These are phyloP conservation scores for Atractosteus spatula DNA, from an alignment of 2,113 vertebrate species.

Conservation along the genomic window DNA sequence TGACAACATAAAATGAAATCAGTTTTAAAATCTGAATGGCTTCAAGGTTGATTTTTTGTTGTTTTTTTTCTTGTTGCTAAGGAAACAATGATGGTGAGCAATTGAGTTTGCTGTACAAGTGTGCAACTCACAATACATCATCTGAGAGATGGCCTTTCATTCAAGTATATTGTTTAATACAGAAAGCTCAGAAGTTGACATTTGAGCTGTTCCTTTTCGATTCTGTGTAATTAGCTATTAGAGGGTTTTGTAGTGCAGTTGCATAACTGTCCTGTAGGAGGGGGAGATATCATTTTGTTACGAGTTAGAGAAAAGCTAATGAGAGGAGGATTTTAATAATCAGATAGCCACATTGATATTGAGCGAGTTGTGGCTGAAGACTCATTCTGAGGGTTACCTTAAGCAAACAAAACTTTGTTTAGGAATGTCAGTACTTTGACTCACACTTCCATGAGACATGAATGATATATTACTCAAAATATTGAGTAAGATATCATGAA, in stretches of 20 bases:
- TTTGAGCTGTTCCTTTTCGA: not conserved
- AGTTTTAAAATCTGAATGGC: not conserved
- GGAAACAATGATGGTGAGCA: not conserved
- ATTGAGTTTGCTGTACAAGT: conserved; percentile 1
- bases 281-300: not conserved
- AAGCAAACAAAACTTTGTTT: too few species aligned
- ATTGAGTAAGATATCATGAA: too few species aligned
- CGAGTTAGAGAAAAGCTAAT: conserved; percentile 10
- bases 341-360: not conserved
- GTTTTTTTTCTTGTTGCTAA: not conserved
- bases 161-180: not conserved
- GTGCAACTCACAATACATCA: conserved; percentile 2
- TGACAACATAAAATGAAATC: conserved; percentile 18
- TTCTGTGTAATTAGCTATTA: too few species aligned
- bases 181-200: not conserved
- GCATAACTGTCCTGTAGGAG: not conserved
- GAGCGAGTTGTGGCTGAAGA: not conserved
- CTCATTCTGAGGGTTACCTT: too few species aligned
- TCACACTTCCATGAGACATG: too few species aligned
- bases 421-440: too few species aligned
- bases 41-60: not conserved
- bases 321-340: conserved; percentile 13
- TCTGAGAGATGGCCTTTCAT: not conserved
- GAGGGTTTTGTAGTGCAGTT: not conserved
- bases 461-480: too few species aligned